A percentile compares a stretch with the other conserved stretches of the same genome.
Evolutionary conservation across 2,888 invertebrate species (phyloP).

Genomic region (Argynnis bischoffii): DNA sequence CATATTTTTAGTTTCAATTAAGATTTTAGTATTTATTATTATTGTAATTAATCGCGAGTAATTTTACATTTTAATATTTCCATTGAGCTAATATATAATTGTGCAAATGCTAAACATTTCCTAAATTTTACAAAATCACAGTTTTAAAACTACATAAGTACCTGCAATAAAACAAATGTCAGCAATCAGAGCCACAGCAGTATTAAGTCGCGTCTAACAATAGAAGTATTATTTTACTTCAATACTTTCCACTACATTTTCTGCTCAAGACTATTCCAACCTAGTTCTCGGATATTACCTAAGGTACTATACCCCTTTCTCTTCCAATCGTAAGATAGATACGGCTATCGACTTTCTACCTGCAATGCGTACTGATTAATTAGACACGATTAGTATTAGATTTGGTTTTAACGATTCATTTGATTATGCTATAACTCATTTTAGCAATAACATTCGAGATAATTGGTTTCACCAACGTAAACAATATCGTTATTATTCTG

Average conservation of each 20-base stretch:
- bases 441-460: slow-evolving; percentile 11
- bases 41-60: no score
- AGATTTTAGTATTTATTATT: no score
- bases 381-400: slow-evolving; percentile 70
- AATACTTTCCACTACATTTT: slow-evolving; percentile 51
- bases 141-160: no score
- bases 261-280: slow-evolving; percentile 54
- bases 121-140: no score
- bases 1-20: no score
- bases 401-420: slow-evolving; percentile 49
- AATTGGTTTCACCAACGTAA: slow-evolving; percentile 47
- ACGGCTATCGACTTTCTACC: slow-evolving; percentile 71
- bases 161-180: not conserved
- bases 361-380: slow-evolving; percentile 78
- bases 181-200: slow-evolving; percentile 19
- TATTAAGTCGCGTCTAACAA: slow-evolving; percentile 37
- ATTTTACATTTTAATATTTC: no score
- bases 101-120: no score
- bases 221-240: slow-evolving; percentile 44
- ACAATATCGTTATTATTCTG: slow-evolving; percentile 16
- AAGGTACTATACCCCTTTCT: slow-evolving; percentile 69
- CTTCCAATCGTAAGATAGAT: slow-evolving; percentile 62
- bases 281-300: slow-evolving; percentile 55
- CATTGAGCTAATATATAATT: no score
- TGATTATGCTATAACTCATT: slow-evolving; percentile 35